phyloP scores from a whole-genome alignment of 2,113 vertebrate genomes.

The Cathartes aura region DNA sequence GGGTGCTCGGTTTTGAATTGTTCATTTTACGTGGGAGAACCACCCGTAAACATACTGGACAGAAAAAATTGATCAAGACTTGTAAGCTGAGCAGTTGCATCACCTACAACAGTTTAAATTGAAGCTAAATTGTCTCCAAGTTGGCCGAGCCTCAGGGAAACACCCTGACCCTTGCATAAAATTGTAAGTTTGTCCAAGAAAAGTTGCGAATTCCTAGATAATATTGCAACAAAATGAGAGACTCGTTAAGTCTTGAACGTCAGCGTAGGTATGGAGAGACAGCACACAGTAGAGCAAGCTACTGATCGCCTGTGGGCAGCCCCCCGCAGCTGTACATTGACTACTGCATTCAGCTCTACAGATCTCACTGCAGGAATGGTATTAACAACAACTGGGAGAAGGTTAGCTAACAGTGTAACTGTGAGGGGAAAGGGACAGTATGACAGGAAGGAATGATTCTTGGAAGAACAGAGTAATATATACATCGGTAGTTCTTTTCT shows the following conservation, averaged over 20 bases:
- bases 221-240: too few species aligned
- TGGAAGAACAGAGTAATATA: neutral
- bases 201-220: neutral
- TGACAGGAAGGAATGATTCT: neutral
- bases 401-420: neutral
- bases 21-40: neutral
- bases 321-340: neutral
- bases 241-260: neutral
- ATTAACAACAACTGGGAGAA: neutral
- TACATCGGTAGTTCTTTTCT: neutral
- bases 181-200: neutral
- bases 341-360: neutral
- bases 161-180: neutral
- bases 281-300: too few species aligned
- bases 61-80: neutral
- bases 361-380: neutral
- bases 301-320: fast-evolving
- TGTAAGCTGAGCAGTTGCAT: neutral
- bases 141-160: neutral
- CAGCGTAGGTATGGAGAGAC: neutral
- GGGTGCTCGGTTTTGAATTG: neutral
- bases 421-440: too few species aligned
- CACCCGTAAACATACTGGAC: neutral
- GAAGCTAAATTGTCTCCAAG: neutral
- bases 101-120: neutral